These are phyloP conservation scores for Cydia splendana DNA, from an alignment of 1,140 invertebrate genomes.

Conservation along the genomic window DNA sequence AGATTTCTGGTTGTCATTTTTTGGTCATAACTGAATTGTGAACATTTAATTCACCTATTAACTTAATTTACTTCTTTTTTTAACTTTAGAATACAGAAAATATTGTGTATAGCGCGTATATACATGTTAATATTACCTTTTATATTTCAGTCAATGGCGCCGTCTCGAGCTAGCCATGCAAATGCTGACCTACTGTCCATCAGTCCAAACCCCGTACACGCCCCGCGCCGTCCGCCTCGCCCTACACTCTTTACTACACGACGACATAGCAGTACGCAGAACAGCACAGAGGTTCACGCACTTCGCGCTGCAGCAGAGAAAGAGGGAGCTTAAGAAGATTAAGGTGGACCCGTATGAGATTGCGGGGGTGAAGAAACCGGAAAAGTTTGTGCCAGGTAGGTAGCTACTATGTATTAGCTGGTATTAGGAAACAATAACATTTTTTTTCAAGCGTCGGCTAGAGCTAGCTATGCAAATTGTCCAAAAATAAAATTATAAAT, in stretches of 20 bases:
- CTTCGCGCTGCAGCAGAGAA: conserved; percentile 88
- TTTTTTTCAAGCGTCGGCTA: background rate
- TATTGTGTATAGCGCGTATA: too few species aligned
- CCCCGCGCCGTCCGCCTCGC: conserved; percentile 84
- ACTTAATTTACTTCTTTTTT: too few species aligned
- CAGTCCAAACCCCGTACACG: conserved; percentile 85
- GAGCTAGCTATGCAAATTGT: background rate
- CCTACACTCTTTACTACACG: conserved; percentile 85
- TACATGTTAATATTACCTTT: conserved; percentile 33
- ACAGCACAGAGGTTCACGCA: conserved; percentile 83
- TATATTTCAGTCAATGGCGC: conserved; percentile 86
- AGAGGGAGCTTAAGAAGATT: conserved; percentile 84
- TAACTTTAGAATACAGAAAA: too few species aligned
- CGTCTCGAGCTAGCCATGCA: conserved; percentile 87
- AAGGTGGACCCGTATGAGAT: conserved; percentile 79
- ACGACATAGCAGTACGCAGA: conserved; percentile 88
- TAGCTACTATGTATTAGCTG: too few species aligned
- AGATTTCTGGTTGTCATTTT: too few species aligned
- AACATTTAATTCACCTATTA: too few species aligned
- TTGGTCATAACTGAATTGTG: too few species aligned
- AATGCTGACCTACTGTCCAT: conserved; percentile 85
- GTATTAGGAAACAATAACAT: background rate
- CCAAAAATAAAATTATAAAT: too few species aligned
- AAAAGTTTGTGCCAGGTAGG: conserved; percentile 61
- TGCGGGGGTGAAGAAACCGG: conserved; percentile 54